Conservation (phyloP, 2,888 invertebrate species). For the Agrochola macilenta region DNA sequence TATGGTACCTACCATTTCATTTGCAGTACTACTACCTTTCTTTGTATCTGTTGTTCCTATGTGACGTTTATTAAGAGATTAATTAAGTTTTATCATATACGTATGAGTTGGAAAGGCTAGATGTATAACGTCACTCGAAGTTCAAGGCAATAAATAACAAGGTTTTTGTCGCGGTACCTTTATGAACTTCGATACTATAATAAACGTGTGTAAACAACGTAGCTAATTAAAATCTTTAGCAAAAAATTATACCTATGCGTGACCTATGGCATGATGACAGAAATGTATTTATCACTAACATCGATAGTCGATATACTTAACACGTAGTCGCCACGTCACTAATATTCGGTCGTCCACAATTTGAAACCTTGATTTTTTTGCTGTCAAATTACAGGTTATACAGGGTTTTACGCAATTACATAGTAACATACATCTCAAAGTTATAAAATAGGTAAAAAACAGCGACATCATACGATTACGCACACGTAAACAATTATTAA, state of each 20-base stretch:
- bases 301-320: constrained; percentile 34
- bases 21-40: not conserved
- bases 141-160: constrained; percentile 43
- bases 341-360: constrained; percentile 33
- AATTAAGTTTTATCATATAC: not conserved
- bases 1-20: not conserved
- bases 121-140: constrained; percentile 22
- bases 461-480: constrained; percentile 40
- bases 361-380: constrained; percentile 62
- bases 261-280: constrained; percentile 25
- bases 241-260: not conserved
- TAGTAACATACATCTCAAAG: constrained; percentile 31
- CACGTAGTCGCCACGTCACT: constrained; percentile 12
- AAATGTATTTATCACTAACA: constrained; percentile 13
- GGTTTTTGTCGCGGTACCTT: constrained; percentile 18
- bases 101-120: not conserved
- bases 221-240: not conserved
- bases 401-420: constrained; percentile 39
- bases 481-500: constrained; percentile 55
- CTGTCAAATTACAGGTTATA: constrained; percentile 59
- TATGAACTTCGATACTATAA: constrained; percentile 28
- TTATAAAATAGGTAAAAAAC: constrained; percentile 41
- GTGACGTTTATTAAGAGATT: not conserved
- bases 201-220: constrained; percentile 23
- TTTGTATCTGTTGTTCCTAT: not conserved